Conservation (phyloP, 2,113 vertebrate species). For the Narcine bancroftii region DNA sequence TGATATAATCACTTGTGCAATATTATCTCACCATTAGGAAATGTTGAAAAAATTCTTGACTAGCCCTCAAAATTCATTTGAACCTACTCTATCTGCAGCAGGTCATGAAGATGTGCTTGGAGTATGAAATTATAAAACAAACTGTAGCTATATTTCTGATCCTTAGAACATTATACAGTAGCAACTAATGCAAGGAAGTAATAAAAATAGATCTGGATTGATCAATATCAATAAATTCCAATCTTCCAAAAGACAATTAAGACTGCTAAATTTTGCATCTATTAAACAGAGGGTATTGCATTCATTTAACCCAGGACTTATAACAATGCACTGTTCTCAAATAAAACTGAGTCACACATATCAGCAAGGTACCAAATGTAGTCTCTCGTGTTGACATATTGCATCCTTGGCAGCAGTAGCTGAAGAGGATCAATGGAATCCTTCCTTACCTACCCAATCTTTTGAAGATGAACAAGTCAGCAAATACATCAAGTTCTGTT, state of each 20-base stretch:
- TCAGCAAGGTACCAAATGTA: background rate
- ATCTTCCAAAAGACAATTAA: background rate
- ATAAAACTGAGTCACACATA: background rate
- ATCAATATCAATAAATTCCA: conserved; percentile 2
- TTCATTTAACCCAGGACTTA: background rate
- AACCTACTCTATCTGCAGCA: background rate
- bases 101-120: background rate
- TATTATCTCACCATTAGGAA: background rate
- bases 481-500: background rate
- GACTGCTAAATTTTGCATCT: no score
- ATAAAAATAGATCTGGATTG: background rate
- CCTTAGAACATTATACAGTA: background rate
- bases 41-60: background rate
- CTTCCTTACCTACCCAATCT: background rate
- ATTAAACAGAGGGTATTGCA: background rate
- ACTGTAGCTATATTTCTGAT: background rate
- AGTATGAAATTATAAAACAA: conserved; percentile 8
- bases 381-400: background rate
- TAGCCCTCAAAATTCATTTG: background rate
- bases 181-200: background rate
- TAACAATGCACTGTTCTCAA: background rate
- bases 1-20: background rate
- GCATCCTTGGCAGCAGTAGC: background rate
- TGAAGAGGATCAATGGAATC: background rate
- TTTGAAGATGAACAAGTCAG: background rate